A percentile compares a stretch with the other conserved stretches of the same genome.
phyloP scores from a whole-genome alignment of 2,888 invertebrate species.

The Oligia fasciuncula region DNA sequence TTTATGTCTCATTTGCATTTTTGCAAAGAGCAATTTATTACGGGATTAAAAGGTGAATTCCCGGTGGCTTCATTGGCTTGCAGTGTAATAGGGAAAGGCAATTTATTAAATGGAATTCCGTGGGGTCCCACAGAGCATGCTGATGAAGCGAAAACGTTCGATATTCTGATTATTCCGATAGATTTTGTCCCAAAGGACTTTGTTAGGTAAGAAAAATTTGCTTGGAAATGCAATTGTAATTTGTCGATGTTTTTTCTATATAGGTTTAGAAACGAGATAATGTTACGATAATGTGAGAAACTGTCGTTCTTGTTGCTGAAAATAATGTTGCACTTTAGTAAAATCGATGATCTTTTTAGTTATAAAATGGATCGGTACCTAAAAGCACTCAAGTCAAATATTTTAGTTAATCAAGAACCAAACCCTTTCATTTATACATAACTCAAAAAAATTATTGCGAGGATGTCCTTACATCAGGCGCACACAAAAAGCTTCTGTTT shows the following conservation, averaged over 20 bases:
- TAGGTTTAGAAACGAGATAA: neutral
- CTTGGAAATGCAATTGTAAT: constrained; percentile 1
- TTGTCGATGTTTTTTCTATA: neutral
- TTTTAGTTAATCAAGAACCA: neutral
- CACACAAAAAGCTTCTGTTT: constrained; percentile 27
- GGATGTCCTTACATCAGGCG: neutral
- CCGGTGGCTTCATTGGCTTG: constrained; percentile 24
- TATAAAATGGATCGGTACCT: neutral
- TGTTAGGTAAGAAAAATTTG: neutral
- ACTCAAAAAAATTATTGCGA: neutral
- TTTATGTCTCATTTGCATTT: constrained; percentile 40
- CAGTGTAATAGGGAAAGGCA: constrained; percentile 23
- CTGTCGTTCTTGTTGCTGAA: neutral
- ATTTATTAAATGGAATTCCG: constrained; percentile 48
- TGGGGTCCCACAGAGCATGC: constrained; percentile 15
- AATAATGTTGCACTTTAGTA: neutral
- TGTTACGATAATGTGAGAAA: neutral
- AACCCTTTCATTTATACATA: neutral
- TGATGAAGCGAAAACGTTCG: constrained; percentile 13
- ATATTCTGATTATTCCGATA: constrained; percentile 14
- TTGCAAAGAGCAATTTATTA: constrained; percentile 49
- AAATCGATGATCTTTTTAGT: neutral
- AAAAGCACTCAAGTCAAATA: neutral
- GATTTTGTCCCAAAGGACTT: constrained; percentile 19
- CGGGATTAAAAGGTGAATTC: constrained; percentile 33